phyloP scores from a whole-genome alignment of 2,113 vertebrate species.

The Lonchura striata region DNA sequence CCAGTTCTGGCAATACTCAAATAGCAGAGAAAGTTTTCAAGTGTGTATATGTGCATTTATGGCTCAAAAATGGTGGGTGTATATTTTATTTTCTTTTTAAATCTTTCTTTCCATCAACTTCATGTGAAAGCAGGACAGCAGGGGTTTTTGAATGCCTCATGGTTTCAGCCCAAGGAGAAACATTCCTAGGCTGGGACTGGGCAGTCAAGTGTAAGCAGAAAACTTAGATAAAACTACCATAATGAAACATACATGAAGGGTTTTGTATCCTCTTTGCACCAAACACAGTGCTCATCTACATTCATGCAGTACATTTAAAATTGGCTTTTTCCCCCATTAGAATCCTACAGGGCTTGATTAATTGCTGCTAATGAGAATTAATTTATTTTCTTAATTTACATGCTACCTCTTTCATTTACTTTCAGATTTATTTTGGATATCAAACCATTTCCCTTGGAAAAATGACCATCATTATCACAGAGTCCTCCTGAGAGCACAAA shows the following conservation, averaged over 20 bases:
- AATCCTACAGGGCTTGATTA: constrained; percentile 41
- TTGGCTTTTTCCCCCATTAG: not conserved
- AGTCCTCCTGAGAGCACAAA: constrained; percentile 53
- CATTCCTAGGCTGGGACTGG: not conserved
- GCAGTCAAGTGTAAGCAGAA: not conserved
- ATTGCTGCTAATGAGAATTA: constrained; percentile 62
- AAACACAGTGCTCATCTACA: not conserved
- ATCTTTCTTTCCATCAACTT: not conserved
- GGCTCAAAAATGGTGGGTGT: not conserved
- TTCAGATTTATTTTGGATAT: constrained; percentile 45
- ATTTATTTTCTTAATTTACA: not conserved
- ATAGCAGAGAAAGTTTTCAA: not conserved
- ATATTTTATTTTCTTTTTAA: not conserved
- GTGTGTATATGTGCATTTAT: not conserved
- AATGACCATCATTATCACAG: constrained; percentile 62
- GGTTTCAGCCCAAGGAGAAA: not conserved
- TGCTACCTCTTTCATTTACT: constrained; percentile 64
- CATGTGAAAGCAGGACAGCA: not conserved
- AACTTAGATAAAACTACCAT: not conserved
- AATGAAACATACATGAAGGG: not conserved
- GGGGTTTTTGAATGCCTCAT: not conserved
- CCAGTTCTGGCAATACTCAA: rapidly evolving
- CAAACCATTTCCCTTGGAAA: not conserved
- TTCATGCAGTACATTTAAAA: not conserved
- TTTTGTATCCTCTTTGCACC: not conserved